Evolutionary conservation across 2,888 invertebrate genomes (phyloP), one percentile per base, ranked within the genome.

Genomic region (Polymixis flavicincta): DNA sequence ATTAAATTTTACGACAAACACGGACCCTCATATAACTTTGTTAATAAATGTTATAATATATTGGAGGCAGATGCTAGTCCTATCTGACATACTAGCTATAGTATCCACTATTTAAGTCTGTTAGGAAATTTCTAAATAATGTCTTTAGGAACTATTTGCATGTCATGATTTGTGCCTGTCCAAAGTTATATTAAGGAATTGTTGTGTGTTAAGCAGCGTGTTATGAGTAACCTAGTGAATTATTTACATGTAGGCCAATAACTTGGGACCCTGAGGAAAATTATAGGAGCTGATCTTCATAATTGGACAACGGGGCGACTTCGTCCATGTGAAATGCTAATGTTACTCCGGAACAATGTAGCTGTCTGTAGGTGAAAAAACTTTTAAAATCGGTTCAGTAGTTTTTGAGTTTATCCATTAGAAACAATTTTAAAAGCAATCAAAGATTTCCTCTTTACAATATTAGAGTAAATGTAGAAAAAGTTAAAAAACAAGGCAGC

Each of bases 1-100:
- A 95, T 95, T 95, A 95, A 94, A 95, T 95, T 96, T 95, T 93
- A 95, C 93, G 94, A 93, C 93, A 93, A 94, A 94, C 94, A 93
- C 87, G 90, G 88, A 91, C 94, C 94, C 93, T 93, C 91, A 92
- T 94, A 93, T 93, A 96, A 96, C 95, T 96, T 96, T 95, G 94
- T 94, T 96, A 95, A 95, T 95, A 95, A 95, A 93, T 92, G 93
- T 92, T 92, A 92, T 93, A 92, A 94, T 94, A 93, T 93, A 94
- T 95, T 89, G 91, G 89, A 85, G 90, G 88, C 92, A 92, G 92
- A 91, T 91, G 92, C 86, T 88, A 84, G 88, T 82, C 87, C 88
- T 86, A 88, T 89, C 87, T 87, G 89, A 89, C 89, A 89, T 86
- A 90, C 89, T 78, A 76, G 74, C 69, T 63, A 74, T 50, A 60